Evolutionary conservation across 1,140 invertebrate species (phyloP).

Genomic region (Teleopsis dalmanni): DNA sequence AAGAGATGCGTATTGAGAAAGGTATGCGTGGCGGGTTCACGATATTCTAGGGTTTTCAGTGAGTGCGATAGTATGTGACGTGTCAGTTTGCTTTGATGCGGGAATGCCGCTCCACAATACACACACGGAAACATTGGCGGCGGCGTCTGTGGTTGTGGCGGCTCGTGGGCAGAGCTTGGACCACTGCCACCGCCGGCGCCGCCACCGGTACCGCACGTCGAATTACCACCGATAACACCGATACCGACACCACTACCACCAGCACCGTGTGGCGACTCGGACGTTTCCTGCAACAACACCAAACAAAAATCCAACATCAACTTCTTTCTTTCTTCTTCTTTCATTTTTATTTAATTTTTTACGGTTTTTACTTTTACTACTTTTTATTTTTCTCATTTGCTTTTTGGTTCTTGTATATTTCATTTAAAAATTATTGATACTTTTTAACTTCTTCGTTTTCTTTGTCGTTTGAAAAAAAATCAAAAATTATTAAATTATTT

Average conservation of each 20-base stretch:
- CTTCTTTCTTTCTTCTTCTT: conserved; percentile 59
- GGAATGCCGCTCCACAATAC: conserved; percentile 79
- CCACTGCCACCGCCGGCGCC: conserved; percentile 14
- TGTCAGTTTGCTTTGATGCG: conserved; percentile 81
- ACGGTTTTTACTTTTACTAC: conserved; percentile 19
- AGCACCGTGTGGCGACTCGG: conserved; percentile 55
- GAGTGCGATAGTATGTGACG: conserved; percentile 80
- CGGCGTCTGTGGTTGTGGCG: conserved; percentile 29
- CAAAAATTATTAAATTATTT: background rate
- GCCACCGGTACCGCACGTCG: conserved; percentile 37
- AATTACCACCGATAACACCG: conserved; percentile 43
- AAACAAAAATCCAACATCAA: conserved; percentile 84
- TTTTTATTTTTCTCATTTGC: conserved; percentile 21
- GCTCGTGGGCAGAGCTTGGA: conserved; percentile 16
- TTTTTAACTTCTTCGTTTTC: conserved; percentile 18
- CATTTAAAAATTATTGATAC: conserved; percentile 34
- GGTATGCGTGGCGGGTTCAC: conserved; percentile 55
- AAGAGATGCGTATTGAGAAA: conserved; percentile 44
- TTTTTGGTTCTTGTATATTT: conserved; percentile 26
- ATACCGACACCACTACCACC: conserved; percentile 42
- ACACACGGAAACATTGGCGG: conserved; percentile 65
- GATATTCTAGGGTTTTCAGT: conserved; percentile 75
- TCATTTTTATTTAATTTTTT: conserved; percentile 15
- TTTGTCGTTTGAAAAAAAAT: conserved; percentile 9
- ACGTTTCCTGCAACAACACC: conserved; percentile 85